Conservation (phyloP, 2,797 vertebrate species). For the Pangasius larnaudii region DNA sequence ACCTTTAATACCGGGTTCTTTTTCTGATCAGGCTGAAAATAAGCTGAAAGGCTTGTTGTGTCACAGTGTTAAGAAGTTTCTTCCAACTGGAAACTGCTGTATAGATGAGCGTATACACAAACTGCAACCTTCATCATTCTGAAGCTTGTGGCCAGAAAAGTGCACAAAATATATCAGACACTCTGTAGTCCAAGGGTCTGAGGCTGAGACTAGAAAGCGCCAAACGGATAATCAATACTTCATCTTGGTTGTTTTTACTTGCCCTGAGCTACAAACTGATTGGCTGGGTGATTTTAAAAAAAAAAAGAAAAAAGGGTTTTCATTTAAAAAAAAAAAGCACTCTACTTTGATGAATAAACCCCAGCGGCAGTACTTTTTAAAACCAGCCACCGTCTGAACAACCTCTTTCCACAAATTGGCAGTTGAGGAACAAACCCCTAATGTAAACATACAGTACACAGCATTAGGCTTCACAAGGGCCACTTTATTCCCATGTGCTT, state of each 20-base stretch:
- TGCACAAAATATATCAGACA: neutral
- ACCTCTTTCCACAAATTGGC: neutral
- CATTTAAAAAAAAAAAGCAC: neutral
- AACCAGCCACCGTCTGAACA: neutral
- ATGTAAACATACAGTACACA: neutral
- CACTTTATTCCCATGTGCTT: neutral
- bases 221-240: neutral
- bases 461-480: neutral
- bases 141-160: neutral
- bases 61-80: neutral
- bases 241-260: neutral
- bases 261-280: neutral
- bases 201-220: neutral
- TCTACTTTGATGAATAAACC: neutral
- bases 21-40: neutral
- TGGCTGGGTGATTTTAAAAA: neutral
- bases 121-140: neutral
- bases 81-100: neutral
- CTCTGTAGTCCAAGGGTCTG: neutral
- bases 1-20: neutral
- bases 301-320: neutral
- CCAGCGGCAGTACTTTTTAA: neutral
- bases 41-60: neutral
- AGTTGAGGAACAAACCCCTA: neutral
- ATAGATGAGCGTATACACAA: neutral